phyloP scores from a whole-genome alignment of 2,888 invertebrate species.

The Pachliopta kotzebuea region DNA sequence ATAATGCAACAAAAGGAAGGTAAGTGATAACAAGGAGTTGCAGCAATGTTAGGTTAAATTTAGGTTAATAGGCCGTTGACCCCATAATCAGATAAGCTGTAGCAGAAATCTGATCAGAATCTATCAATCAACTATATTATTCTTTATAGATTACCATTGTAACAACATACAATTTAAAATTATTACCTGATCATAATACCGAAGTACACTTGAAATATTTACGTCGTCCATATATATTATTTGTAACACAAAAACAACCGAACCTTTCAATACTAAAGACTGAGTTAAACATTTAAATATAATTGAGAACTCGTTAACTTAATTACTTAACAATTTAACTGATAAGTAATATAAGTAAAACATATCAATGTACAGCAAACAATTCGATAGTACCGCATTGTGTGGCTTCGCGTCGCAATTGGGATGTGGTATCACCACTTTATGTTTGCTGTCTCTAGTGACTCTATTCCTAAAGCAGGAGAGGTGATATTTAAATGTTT shows the following conservation, averaged over 20 bases:
- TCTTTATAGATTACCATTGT: too few species aligned
- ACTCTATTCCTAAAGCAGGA: constrained; percentile 30
- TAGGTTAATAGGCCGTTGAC: too few species aligned
- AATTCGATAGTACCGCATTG: constrained; percentile 13
- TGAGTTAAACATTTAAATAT: too few species aligned
- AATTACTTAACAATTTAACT: too few species aligned
- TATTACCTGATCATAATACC: constrained; percentile 9
- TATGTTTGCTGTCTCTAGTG: constrained; percentile 27
- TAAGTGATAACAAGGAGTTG: too few species aligned
- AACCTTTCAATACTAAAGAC: too few species aligned
- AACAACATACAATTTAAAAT: background rate
- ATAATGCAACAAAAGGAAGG: too few species aligned
- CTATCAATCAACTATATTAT: too few species aligned
- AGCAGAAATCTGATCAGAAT: too few species aligned
- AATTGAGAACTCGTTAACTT: background rate
- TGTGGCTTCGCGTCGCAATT: constrained; percentile 36
- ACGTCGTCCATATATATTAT: constrained; percentile 9
- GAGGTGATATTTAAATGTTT: constrained; percentile 33
- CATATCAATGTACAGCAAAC: constrained; percentile 41
- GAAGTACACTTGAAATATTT: constrained; percentile 8
- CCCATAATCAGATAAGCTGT: too few species aligned
- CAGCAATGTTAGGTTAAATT: too few species aligned
- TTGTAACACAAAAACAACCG: background rate
- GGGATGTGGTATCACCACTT: constrained; percentile 36
- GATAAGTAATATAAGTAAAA: background rate